Conservation (phyloP, 1,140 invertebrate genomes). For the Arion vulgaris region DNA sequence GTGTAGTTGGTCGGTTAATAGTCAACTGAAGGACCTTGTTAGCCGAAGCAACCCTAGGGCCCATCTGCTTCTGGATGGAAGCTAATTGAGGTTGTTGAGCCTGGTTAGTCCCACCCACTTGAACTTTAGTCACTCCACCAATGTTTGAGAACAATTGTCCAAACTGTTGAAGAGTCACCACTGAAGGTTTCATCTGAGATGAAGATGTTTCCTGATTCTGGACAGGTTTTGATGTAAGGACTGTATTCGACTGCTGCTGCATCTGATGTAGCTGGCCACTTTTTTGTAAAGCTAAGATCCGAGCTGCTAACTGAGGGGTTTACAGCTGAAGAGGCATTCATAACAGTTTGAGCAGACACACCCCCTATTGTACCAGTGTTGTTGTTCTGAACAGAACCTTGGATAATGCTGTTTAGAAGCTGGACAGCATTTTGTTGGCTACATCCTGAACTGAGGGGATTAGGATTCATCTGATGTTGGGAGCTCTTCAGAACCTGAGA, state of each 20-base stretch:
- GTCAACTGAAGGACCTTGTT: constrained; percentile 10
- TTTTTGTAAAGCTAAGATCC: constrained; percentile 24
- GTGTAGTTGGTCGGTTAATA: background rate
- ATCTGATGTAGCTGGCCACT: background rate
- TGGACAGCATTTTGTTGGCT: background rate
- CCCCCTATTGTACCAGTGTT: no score
- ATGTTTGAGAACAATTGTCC: constrained; percentile 15
- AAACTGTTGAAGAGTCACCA: constrained; percentile 25
- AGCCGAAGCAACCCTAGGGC: background rate
- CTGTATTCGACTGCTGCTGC: constrained; percentile 22
- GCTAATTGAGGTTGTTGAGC: background rate
- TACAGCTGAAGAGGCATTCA: background rate
- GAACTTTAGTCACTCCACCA: constrained; percentile 7
- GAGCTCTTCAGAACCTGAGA: background rate
- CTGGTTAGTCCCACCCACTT: constrained; percentile 13
- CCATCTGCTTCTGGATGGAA: background rate
- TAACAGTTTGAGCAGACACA: background rate
- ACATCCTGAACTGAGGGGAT: background rate
- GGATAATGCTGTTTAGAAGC: background rate
- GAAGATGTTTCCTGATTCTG: background rate
- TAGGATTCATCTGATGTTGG: background rate
- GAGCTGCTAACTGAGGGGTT: constrained; percentile 19
- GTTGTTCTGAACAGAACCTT: background rate
- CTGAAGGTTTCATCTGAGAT: background rate
- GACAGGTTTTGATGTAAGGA: constrained; percentile 10